Evolutionary conservation across 2,888 invertebrate genomes (phyloP).

Genomic region (Microctonus hyperodae): DNA sequence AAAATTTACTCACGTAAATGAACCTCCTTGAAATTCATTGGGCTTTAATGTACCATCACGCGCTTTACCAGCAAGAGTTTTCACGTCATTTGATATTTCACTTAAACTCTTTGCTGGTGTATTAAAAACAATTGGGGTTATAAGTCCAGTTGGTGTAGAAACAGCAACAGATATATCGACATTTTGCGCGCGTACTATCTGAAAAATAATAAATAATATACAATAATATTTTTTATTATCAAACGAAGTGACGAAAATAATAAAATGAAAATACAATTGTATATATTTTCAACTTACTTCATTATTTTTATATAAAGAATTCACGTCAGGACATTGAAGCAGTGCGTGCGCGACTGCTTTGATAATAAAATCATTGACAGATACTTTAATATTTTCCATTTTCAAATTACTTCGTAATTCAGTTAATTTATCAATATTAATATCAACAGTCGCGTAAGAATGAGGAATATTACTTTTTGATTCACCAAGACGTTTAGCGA

Average conservation of each 20-base stretch:
- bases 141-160: conserved; percentile 71
- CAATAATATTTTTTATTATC: not conserved
- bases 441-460: conserved; percentile 69
- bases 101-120: conserved; percentile 66
- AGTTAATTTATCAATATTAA: conserved; percentile 65
- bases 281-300: conserved; percentile 54
- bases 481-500: conserved; percentile 71
- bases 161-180: conserved; percentile 72
- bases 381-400: conserved; percentile 66
- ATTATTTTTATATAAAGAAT: conserved; percentile 63
- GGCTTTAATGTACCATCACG: conserved; percentile 70
- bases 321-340: conserved; percentile 64
- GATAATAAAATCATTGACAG: conserved; percentile 73
- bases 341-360: conserved; percentile 71
- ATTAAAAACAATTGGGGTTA: conserved; percentile 71
- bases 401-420: conserved; percentile 66
- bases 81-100: conserved; percentile 66
- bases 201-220: conserved; percentile 21
- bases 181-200: conserved; percentile 59
- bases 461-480: conserved; percentile 75
- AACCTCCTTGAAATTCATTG: conserved; percentile 72
- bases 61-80: conserved; percentile 68
- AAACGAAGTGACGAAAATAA: conserved; percentile 1
- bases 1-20: conserved; percentile 63
- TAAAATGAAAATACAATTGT: conserved; percentile 1